Percentiles rank a stretch among this genome's conserved stretches.
Evolutionary conservation across 92 coral and sea anemone genomes (phyloP).

Genomic region (Blastomussa wellsi): DNA sequence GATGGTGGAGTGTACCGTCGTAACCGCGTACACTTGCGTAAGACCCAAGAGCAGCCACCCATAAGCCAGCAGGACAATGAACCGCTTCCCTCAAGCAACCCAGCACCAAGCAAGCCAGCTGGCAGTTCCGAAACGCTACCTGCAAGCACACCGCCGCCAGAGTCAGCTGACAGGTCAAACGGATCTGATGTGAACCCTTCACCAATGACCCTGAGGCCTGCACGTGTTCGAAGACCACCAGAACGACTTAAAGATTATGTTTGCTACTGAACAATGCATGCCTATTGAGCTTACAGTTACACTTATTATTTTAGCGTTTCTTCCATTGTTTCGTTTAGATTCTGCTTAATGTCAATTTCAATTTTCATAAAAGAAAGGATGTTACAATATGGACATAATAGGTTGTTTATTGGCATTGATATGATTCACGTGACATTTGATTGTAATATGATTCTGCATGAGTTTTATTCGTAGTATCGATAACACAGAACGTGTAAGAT

Average conservation of each 20-base stretch:
- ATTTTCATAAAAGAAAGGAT: too few species aligned
- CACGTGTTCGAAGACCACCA: slow-evolving; percentile 23
- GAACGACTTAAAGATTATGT: slow-evolving; percentile 19
- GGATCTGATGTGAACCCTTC: background rate
- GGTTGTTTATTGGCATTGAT: too few species aligned
- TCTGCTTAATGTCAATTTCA: too few species aligned
- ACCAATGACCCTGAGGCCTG: slow-evolving; percentile 16
- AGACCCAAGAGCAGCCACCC: slow-evolving; percentile 22
- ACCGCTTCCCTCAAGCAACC: background rate
- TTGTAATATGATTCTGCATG: too few species aligned
- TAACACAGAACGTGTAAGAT: too few species aligned
- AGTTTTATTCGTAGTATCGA: too few species aligned
- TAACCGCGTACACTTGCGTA: slow-evolving; percentile 24
- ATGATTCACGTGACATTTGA: too few species aligned
- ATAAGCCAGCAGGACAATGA: slow-evolving; percentile 15
- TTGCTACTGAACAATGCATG: background rate
- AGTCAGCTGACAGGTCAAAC: background rate
- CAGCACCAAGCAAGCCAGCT: background rate
- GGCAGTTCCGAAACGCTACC: background rate
- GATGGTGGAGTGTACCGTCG: slow-evolving; percentile 18
- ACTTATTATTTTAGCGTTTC: too few species aligned
- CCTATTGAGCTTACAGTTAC: background rate
- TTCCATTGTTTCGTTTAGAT: too few species aligned
- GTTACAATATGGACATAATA: too few species aligned
- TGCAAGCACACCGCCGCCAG: background rate